phyloP scores from a whole-genome alignment of 1,140 invertebrate species.

The Copidosoma floridanum region DNA sequence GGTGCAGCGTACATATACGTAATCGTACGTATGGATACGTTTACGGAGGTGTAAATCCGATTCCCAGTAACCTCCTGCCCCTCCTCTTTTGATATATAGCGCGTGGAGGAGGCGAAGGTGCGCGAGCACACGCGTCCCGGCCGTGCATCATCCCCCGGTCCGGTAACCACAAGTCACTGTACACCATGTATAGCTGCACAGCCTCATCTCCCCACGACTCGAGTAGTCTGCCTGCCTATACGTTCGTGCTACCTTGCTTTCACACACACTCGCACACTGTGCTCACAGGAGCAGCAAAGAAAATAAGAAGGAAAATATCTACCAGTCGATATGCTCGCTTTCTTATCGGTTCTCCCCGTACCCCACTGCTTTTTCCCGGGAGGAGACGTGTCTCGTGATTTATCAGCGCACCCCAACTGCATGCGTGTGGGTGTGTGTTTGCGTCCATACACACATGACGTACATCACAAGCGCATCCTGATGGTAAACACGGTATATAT shows the following conservation, averaged over 20 bases:
- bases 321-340: background rate
- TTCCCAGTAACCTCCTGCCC: slow-evolving; percentile 1
- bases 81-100: background rate
- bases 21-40: background rate
- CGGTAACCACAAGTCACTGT: slow-evolving; percentile 43
- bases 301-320: too few species aligned
- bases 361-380: background rate
- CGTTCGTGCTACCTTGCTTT: too few species aligned
- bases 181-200: slow-evolving; percentile 34
- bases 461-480: too few species aligned
- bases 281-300: too few species aligned
- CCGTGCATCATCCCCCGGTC: slow-evolving; percentile 39
- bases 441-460: too few species aligned
- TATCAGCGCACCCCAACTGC: background rate
- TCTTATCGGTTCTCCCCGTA: background rate
- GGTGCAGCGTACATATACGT: too few species aligned
- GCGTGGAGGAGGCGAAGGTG: background rate
- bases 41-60: slow-evolving; percentile 25
- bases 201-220: too few species aligned
- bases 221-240: too few species aligned
- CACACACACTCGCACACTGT: too few species aligned
- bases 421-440: too few species aligned
- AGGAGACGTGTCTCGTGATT: background rate
- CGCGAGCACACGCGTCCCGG: slow-evolving; percentile 30
- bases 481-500: too few species aligned